Evolutionary conservation across 2,888 invertebrate species (phyloP).

Genomic region (Ichneumon xanthorius): DNA sequence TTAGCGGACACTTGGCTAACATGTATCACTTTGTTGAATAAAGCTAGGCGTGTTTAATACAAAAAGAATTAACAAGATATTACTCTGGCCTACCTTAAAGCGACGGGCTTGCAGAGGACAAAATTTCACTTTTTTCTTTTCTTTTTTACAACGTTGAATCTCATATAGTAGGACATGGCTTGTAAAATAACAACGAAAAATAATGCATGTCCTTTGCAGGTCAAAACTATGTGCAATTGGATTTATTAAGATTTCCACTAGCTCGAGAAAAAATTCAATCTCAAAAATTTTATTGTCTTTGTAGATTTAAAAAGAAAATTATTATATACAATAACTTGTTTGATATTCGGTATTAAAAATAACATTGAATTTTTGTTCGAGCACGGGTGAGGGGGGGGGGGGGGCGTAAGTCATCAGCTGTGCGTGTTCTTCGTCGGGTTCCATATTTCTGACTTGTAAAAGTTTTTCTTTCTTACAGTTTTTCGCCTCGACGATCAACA

Average conservation of each 20-base stretch:
- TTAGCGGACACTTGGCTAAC: slow-evolving; percentile 81
- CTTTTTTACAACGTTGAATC: not conserved
- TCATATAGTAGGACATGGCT: not conserved
- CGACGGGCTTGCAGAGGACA: slow-evolving; percentile 50
- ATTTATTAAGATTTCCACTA: slow-evolving; percentile 25
- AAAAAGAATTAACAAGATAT: slow-evolving; percentile 67
- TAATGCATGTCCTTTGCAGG: slow-evolving; percentile 38
- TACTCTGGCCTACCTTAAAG: slow-evolving; percentile 57
- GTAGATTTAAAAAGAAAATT: not conserved
- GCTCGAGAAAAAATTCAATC: slow-evolving; percentile 36
- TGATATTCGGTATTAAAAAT: not conserved
- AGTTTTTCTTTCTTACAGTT: slow-evolving; percentile 33
- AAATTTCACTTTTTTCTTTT: not conserved
- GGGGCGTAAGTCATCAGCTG: not conserved
- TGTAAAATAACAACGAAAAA: not conserved
- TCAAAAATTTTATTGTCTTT: slow-evolving; percentile 9
- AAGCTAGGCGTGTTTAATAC: slow-evolving; percentile 84
- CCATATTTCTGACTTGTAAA: slow-evolving; percentile 8
- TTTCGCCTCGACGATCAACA: slow-evolving; percentile 16
- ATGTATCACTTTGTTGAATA: slow-evolving; percentile 84
- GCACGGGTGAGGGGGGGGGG: not conserved
- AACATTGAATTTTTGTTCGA: slow-evolving; percentile 11
- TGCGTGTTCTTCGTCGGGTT: not conserved
- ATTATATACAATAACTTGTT: not conserved
- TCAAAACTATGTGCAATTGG: slow-evolving; percentile 20